These are phyloP conservation scores for Halictus ligatus DNA, from an alignment of 2,888 invertebrate genomes.

Conservation along the genomic window DNA sequence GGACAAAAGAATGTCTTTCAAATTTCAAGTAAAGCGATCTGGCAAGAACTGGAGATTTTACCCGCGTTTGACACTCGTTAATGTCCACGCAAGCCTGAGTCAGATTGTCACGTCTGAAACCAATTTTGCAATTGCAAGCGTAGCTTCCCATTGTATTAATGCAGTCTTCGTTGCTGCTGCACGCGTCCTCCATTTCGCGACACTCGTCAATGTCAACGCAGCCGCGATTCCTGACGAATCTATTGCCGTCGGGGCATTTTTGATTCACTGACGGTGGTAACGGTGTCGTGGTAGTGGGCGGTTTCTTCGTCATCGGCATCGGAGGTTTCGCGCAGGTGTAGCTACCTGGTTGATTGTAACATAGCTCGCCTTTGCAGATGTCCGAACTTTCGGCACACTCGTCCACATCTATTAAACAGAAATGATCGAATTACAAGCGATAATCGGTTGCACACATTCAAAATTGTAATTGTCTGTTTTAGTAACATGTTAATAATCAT, in stretches of 20 bases:
- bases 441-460: not conserved
- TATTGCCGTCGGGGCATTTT: slow-evolving; percentile 70
- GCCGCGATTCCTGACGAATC: slow-evolving; percentile 72
- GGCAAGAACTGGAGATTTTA: slow-evolving; percentile 66
- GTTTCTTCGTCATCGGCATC: slow-evolving; percentile 70
- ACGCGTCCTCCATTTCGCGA: slow-evolving; percentile 85
- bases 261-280: slow-evolving; percentile 46
- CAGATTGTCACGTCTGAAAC: slow-evolving; percentile 87
- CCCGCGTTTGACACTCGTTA: slow-evolving; percentile 91
- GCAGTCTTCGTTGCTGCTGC: slow-evolving; percentile 88
- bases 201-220: slow-evolving; percentile 90
- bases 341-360: slow-evolving; percentile 89
- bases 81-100: slow-evolving; percentile 89
- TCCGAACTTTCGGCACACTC: slow-evolving; percentile 89
- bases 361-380: slow-evolving; percentile 87
- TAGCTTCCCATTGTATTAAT: slow-evolving; percentile 89
- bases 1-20: too few species aligned
- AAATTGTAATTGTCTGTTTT: not conserved
- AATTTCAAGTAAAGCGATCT: not conserved
- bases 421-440: not conserved
- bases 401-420: slow-evolving; percentile 88
- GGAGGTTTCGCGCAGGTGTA: slow-evolving; percentile 86
- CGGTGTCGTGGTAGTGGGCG: slow-evolving; percentile 37
- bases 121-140: slow-evolving; percentile 87
- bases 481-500: not conserved